These are phyloP conservation scores for Acomys russatus DNA, from an alignment of 2,797 vertebrate genomes.

Conservation along the genomic window DNA sequence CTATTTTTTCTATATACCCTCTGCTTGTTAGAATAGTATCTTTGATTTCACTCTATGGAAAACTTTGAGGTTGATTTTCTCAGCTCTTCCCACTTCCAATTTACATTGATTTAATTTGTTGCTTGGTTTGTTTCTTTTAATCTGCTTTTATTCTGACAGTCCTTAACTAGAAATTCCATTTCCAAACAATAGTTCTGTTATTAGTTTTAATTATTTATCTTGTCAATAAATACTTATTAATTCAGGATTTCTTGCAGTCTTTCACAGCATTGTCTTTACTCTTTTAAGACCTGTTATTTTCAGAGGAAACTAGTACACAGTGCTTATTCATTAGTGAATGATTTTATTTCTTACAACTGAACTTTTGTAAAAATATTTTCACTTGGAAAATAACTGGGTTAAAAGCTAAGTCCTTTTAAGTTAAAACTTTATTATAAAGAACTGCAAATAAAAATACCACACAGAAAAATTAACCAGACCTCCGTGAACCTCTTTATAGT, in stretches of 20 bases:
- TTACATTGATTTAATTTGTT: slow-evolving; percentile 14
- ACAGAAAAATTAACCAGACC: background rate
- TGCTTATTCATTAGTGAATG: background rate
- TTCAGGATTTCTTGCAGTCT: slow-evolving; percentile 44
- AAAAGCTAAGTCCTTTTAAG: slow-evolving; percentile 28
- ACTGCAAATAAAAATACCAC: background rate
- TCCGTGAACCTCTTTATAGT: background rate
- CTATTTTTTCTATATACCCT: background rate
- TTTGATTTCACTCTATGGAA: slow-evolving; percentile 40
- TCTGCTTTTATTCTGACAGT: slow-evolving; percentile 42
- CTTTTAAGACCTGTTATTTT: slow-evolving; percentile 47
- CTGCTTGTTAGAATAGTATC: background rate
- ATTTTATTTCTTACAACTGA: slow-evolving; percentile 48
- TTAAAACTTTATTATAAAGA: background rate
- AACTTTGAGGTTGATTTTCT: background rate
- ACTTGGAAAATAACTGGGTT: slow-evolving; percentile 48
- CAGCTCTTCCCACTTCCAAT: background rate
- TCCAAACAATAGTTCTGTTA: slow-evolving; percentile 17
- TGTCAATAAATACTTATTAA: background rate
- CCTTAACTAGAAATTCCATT: background rate
- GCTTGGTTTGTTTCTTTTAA: slow-evolving; percentile 2
- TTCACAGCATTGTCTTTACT: slow-evolving; percentile 25
- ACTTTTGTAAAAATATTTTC: slow-evolving; percentile 53
- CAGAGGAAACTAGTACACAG: background rate
- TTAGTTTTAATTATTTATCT: slow-evolving; percentile 52